Conservation (phyloP, 1,140 invertebrate species). For the Drosophila rhopaloa region DNA sequence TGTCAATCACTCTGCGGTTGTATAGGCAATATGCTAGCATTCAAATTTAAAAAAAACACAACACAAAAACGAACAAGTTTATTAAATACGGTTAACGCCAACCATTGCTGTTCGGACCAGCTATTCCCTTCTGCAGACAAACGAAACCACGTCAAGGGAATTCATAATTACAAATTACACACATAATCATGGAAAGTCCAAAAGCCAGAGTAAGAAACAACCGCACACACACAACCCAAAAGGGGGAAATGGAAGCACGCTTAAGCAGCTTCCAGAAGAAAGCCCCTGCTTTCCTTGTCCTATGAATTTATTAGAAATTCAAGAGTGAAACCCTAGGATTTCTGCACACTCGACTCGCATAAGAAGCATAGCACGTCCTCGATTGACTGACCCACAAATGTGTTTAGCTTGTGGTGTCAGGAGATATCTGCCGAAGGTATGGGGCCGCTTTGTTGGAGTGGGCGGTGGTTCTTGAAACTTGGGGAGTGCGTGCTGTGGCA, state of each 20-base stretch:
- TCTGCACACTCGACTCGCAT: slow-evolving; percentile 35
- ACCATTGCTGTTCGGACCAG: too few relatives aligned
- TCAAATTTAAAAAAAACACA: slow-evolving; percentile 58
- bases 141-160: slow-evolving; percentile 49
- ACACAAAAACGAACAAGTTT: slow-evolving; percentile 20
- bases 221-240: slow-evolving; percentile 19
- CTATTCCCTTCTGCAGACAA: background rate
- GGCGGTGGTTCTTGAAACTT: background rate
- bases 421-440: background rate
- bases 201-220: slow-evolving; percentile 9
- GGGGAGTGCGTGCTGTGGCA: slow-evolving; percentile 55
- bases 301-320: slow-evolving; percentile 80
- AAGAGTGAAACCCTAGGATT: slow-evolving; percentile 76
- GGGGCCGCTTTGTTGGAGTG: background rate
- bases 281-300: slow-evolving; percentile 11
- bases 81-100: slow-evolving; percentile 42
- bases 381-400: slow-evolving; percentile 73
- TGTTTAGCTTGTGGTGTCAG: slow-evolving; percentile 33
- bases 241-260: slow-evolving; percentile 2
- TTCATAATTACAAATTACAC: slow-evolving; percentile 78
- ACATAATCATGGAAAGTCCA: slow-evolving; percentile 50
- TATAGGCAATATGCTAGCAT: slow-evolving; percentile 36
- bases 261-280: slow-evolving; percentile 9
- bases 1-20: slow-evolving; percentile 58
- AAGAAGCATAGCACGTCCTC: slow-evolving; percentile 43